These are phyloP conservation scores for Axinella damicornis DNA, from an alignment of 37 sponge, comb jelly and placozoan species.

Conservation along the genomic window DNA sequence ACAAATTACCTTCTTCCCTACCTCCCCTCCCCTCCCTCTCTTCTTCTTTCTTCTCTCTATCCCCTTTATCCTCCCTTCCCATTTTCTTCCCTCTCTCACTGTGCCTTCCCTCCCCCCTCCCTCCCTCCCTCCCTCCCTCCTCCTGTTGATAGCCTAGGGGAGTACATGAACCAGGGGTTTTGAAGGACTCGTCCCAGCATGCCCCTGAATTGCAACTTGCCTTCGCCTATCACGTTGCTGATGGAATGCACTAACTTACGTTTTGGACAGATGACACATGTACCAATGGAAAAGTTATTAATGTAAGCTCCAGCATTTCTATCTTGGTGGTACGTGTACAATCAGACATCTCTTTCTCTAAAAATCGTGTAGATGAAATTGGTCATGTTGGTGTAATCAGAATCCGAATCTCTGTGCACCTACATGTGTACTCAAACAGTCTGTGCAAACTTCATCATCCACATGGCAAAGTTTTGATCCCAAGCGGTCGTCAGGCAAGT, in stretches of 20 bases:
- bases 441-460: too few relatives aligned
- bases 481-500: too few relatives aligned
- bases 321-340: too few relatives aligned
- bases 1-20: constrained; percentile 4
- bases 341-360: too few relatives aligned
- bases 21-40: constrained; percentile 1
- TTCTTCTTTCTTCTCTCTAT: constrained; percentile 22
- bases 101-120: background rate
- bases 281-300: too few relatives aligned
- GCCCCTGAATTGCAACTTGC: constrained; percentile 65
- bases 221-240: constrained; percentile 79
- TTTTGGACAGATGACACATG: too few relatives aligned
- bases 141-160: constrained; percentile 76
- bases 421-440: too few relatives aligned
- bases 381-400: too few relatives aligned
- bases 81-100: background rate
- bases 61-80: constrained; percentile 14
- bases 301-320: too few relatives aligned
- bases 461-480: too few relatives aligned
- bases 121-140: background rate
- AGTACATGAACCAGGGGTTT: constrained; percentile 86
- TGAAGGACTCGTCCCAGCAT: constrained; percentile 80
- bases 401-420: too few relatives aligned
- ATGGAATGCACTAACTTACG: constrained; percentile 85
- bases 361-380: too few relatives aligned